Evolutionary conservation across 2,888 invertebrate species (phyloP).

Genomic region (Patella caerulea): DNA sequence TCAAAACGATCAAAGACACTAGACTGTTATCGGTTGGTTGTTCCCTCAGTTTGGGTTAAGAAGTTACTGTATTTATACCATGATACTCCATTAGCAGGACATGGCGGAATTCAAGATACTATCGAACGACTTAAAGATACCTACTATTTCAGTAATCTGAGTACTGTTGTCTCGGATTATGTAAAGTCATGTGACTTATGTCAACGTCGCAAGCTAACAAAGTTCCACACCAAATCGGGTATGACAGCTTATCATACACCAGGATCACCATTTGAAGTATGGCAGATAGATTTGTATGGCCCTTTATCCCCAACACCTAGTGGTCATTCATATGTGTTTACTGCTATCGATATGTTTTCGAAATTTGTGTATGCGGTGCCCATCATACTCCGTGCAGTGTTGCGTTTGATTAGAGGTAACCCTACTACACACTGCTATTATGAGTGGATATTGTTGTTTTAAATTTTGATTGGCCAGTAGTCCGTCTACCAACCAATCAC

Average conservation of each 20-base stretch:
- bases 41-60: slow-evolving; percentile 16
- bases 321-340: slow-evolving; percentile 22
- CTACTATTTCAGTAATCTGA: slow-evolving; percentile 24
- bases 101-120: slow-evolving; percentile 31
- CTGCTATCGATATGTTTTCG: slow-evolving; percentile 20
- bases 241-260: slow-evolving; percentile 26
- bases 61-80: slow-evolving; percentile 18
- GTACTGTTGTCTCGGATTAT: slow-evolving; percentile 18
- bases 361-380: slow-evolving; percentile 15
- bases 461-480: no score
- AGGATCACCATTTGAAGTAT: slow-evolving; percentile 21
- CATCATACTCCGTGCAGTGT: no score
- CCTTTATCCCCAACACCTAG: slow-evolving; percentile 16
- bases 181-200: slow-evolving; percentile 23
- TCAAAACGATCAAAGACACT: slow-evolving; percentile 25
- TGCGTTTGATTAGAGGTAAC: no score
- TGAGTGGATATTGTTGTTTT: no score
- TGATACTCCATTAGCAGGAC: slow-evolving; percentile 25
- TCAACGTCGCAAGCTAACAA: slow-evolving; percentile 24
- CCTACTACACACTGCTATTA: no score
- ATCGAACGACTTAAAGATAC: slow-evolving; percentile 23
- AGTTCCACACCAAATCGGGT: slow-evolving; percentile 9
- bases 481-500: no score
- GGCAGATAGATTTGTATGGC: slow-evolving; percentile 29
- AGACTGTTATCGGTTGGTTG: slow-evolving; percentile 23